Evolutionary conservation across 2,113 vertebrate species (phyloP).

Genomic region (Gymnarchus niloticus): DNA sequence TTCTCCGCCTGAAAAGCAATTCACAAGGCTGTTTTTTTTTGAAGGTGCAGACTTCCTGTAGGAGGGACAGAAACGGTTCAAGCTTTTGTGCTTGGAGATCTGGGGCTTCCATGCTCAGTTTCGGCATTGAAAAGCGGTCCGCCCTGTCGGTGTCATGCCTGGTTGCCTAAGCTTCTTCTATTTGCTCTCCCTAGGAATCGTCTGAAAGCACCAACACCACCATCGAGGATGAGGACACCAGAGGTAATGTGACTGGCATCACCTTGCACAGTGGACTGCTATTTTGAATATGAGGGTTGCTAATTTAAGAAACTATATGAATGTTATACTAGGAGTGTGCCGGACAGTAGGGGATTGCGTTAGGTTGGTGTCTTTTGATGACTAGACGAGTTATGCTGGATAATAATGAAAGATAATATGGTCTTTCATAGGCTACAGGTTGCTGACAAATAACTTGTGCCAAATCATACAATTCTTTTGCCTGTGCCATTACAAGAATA

Average conservation of each 20-base stretch:
- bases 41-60: constrained; percentile 20
- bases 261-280: neutral
- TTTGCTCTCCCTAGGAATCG: constrained; percentile 81
- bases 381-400: neutral
- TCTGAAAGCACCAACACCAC: constrained; percentile 98
- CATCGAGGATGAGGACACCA: constrained; percentile 94
- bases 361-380: constrained; percentile 12
- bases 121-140: neutral
- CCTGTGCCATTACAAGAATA: no score
- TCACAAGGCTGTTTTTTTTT: constrained; percentile 20
- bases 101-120: neutral
- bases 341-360: neutral
- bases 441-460: constrained; percentile 1
- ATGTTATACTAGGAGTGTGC: neutral
- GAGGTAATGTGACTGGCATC: constrained; percentile 66
- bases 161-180: neutral
- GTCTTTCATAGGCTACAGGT: neutral
- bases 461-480: neutral
- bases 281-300: neutral
- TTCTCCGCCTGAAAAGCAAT: neutral
- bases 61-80: neutral
- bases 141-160: neutral
- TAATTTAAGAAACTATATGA: no score
- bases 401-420: neutral
- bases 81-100: neutral